A percentile compares a stretch with the other conserved stretches of the same genome.
Conservation (phyloP, 2,888 invertebrate species). For the Sclerodermus sp. region DNA sequence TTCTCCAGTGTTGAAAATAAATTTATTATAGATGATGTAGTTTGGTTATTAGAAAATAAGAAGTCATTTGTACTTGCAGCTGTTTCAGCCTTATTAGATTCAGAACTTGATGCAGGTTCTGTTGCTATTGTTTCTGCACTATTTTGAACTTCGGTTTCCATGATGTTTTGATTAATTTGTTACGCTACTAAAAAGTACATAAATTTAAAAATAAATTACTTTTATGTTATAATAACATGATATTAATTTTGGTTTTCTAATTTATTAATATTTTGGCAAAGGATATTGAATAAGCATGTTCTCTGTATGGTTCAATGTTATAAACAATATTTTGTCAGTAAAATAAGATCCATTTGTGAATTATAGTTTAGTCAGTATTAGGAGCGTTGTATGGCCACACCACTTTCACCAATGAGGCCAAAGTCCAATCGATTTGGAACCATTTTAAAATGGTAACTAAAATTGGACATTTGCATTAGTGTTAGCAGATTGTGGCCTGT, state of each 20-base stretch:
- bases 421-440: conserved; percentile 54
- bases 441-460: conserved; percentile 46
- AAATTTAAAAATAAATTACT: neutral
- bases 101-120: no score
- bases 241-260: no score
- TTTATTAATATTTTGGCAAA: no score
- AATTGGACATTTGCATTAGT: conserved; percentile 57
- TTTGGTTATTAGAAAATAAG: no score
- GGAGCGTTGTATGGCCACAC: conserved; percentile 50
- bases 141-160: conserved; percentile 23
- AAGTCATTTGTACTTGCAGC: no score
- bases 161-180: conserved; percentile 19
- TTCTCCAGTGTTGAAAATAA: no score
- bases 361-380: conserved; percentile 28
- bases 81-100: no score
- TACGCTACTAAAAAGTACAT: conserved; percentile 25
- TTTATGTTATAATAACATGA: no score
- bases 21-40: no score
- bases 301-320: no score
- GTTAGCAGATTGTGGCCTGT: conserved; percentile 52
- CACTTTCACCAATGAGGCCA: conserved; percentile 56
- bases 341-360: neutral
- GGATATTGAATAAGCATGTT: no score
- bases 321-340: no score
- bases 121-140: neutral